A percentile compares a stretch with the other conserved stretches of the same genome.
Evolutionary conservation across 2,797 vertebrate species (phyloP).

Genomic region (Erpetoichthys calabaricus): DNA sequence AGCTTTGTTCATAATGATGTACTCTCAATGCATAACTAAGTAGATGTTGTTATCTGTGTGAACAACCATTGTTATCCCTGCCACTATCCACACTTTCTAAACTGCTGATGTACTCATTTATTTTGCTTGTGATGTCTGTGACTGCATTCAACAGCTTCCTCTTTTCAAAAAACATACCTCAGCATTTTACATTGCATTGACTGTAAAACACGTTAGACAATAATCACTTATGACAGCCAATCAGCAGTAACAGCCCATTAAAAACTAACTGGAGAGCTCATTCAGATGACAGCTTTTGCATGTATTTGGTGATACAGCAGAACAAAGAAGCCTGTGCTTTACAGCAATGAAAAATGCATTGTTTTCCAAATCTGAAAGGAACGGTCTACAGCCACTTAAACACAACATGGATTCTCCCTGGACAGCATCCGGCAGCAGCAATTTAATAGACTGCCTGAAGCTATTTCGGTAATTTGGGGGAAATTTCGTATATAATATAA

Average conservation of each 20-base stretch:
- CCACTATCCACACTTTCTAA: slow-evolving; percentile 14
- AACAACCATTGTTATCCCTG: slow-evolving; percentile 12
- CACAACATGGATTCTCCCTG: slow-evolving; percentile 31
- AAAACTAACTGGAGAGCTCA: slow-evolving; percentile 41
- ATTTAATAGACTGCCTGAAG: slow-evolving; percentile 20
- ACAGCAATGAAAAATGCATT: slow-evolving; percentile 49
- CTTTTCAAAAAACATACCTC: slow-evolving; percentile 26
- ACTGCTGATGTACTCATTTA: slow-evolving; percentile 42
- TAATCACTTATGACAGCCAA: slow-evolving; percentile 31
- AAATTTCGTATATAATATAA: too few species aligned
- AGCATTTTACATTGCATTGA: slow-evolving; percentile 46
- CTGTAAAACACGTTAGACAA: slow-evolving; percentile 36
- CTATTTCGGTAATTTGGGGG: slow-evolving; percentile 14
- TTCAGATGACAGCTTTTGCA: slow-evolving; percentile 49
- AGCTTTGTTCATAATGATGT: too few species aligned
- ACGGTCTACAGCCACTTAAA: slow-evolving; percentile 37
- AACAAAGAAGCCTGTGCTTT: slow-evolving; percentile 54
- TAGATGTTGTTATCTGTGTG: slow-evolving; percentile 20
- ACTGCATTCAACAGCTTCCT: slow-evolving; percentile 20
- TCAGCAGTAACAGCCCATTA: slow-evolving; percentile 25
- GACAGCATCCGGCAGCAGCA: slow-evolving; percentile 17
- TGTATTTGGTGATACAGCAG: slow-evolving; percentile 37
- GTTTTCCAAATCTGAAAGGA: slow-evolving; percentile 43
- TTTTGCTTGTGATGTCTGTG: slow-evolving; percentile 32
- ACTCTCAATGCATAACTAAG: neutral